Base-by-base conservation (phyloP, 2,888 invertebrate genomes). In the Agrotis segetum region DNA sequence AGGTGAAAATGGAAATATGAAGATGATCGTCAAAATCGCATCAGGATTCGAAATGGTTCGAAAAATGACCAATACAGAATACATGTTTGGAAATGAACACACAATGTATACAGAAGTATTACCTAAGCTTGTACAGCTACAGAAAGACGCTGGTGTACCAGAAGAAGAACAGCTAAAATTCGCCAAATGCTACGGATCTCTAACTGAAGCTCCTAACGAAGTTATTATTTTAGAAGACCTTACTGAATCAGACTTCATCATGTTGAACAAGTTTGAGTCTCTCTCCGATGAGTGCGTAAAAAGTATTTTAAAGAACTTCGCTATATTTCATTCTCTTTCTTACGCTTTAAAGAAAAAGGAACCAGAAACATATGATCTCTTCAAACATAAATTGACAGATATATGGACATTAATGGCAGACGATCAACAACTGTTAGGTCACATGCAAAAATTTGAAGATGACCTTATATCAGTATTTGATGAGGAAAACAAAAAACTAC, bases 221-320 rank as follows among this genome's bases (percentile, higher is more conserved):
- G 73, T 90, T 0, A 83, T 92, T 11, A 67, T 92, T 53, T 68
- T 92, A 4, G 92, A 93, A 87, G 94, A 93, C 69, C 75, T 93
- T 5, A 83, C 77, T 0, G 79, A 74, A n/a, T 80, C 77, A 3
- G 77, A 88, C 13, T 92, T 82, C 69, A 50, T 60, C 0, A 90
- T 93, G 84, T 58, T 91, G 3, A 88, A 92, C 60, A 88, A 89
- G 74, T 87, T 89, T 44, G 75, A 85, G 7, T 71, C 89, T 0
- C 66, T 93, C 1, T 77, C 85, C 0, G 70, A 88, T 49, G 88
- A 89, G 2, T 83, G 82, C 55, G 82, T 92, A 0, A 88, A 80
- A 81, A 67, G 88, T 1, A 83, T 88, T 1, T 74, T 93, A 1
- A 90, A 88, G 66, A 89, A 88, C 73, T 83, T 93, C 19, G 92